These are phyloP conservation scores for Danaus melanippus DNA, from an alignment of 1,140 invertebrate species.

Conservation along the genomic window DNA sequence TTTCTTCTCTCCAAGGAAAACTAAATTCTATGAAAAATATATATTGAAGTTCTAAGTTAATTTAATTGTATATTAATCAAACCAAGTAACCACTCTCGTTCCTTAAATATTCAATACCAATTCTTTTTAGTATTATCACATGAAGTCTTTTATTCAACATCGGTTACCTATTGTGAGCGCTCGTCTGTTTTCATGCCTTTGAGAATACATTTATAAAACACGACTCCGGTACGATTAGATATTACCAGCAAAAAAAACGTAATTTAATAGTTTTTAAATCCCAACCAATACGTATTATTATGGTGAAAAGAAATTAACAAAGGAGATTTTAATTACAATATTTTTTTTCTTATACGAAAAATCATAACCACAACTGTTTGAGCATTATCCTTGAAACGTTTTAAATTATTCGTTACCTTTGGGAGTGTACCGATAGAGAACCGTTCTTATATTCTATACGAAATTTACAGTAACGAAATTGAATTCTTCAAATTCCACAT, in stretches of 20 bases:
- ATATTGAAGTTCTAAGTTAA: too few relatives aligned
- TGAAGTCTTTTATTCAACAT: slow-evolving; percentile 32
- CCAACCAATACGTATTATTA: too few relatives aligned
- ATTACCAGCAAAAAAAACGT: too few relatives aligned
- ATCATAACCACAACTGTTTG: too few relatives aligned
- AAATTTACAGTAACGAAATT: slow-evolving; percentile 63
- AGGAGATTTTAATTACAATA: too few relatives aligned
- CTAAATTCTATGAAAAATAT: too few relatives aligned
- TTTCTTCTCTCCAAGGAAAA: too few relatives aligned
- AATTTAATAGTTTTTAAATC: too few relatives aligned
- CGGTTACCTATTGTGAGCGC: slow-evolving; percentile 36
- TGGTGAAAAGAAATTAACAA: too few relatives aligned
- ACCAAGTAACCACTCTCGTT: slow-evolving; percentile 10
- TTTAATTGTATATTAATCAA: slow-evolving; percentile 1
- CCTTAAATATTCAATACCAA: slow-evolving; percentile 42
- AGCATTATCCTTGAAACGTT: slow-evolving; percentile 25
- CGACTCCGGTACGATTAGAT: slow-evolving; percentile 15
- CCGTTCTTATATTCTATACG: slow-evolving; percentile 56
- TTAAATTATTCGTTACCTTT: slow-evolving; percentile 49
- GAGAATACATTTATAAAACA: slow-evolving; percentile 18
- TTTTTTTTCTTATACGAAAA: too few relatives aligned
- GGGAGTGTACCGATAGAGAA: slow-evolving; percentile 38
- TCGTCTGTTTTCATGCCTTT: slow-evolving; percentile 31
- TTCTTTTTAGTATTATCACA: slow-evolving; percentile 29
- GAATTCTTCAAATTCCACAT: slow-evolving; percentile 60